These are phyloP conservation scores for Pseudococcus longispinus DNA, from an alignment of 2,888 invertebrate species.

Conservation along the genomic window DNA sequence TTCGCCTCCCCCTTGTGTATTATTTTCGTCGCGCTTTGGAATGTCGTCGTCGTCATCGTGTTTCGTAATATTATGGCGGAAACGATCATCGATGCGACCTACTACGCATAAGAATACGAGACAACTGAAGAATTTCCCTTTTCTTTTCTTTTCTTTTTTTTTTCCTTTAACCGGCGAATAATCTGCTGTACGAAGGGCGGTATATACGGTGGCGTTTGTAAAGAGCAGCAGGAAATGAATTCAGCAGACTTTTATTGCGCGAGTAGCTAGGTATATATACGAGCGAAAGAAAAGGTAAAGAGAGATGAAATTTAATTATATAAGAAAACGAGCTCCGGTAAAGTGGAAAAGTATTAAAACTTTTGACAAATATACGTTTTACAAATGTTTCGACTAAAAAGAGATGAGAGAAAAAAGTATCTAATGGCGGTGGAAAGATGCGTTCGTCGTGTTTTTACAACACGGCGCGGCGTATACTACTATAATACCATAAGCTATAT, in stretches of 20 bases:
- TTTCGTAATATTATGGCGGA: background rate
- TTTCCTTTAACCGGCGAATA: background rate
- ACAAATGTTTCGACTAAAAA: constrained; percentile 14
- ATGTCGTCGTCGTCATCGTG: background rate
- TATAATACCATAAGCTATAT: constrained; percentile 26
- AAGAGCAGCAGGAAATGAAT: constrained; percentile 6
- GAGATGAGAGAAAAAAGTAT: background rate
- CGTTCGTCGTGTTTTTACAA: constrained; percentile 12
- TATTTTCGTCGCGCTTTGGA: background rate
- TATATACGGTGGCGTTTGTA: background rate
- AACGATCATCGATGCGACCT: background rate
- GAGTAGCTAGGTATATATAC: background rate
- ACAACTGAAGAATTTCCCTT: background rate
- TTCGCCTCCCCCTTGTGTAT: background rate
- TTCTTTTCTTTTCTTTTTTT: background rate
- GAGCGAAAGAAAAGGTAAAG: background rate
- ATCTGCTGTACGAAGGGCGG: background rate
- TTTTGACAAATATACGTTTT: constrained; percentile 26
- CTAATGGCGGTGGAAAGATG: constrained; percentile 4
- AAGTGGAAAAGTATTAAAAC: constrained; percentile 26
- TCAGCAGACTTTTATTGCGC: constrained; percentile 17
- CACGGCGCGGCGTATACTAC: background rate
- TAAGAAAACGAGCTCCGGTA: constrained; percentile 7
- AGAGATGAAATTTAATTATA: constrained; percentile 26
- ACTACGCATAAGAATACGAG: background rate